Percentiles rank a stretch among this genome's conserved stretches.
Evolutionary conservation across 2,113 vertebrate genomes (phyloP).

Genomic region (Carollia perspicillata): DNA sequence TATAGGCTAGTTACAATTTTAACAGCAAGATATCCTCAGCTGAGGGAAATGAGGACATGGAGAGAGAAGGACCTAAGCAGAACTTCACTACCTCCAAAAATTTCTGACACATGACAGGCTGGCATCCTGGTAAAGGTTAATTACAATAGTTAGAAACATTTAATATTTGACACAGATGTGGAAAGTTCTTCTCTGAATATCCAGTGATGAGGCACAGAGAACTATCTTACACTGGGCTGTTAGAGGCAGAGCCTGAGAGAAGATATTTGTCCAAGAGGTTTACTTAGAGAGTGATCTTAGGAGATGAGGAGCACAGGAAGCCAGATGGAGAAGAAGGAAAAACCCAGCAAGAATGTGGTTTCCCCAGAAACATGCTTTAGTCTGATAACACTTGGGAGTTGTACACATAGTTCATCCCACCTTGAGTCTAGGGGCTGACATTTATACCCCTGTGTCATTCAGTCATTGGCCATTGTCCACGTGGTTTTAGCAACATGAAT

Average conservation of each 20-base stretch:
- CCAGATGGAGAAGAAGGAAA: neutral
- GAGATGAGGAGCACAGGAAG: neutral
- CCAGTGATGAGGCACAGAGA: neutral
- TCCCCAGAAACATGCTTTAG: neutral
- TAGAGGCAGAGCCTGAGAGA: neutral
- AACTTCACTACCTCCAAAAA: neutral
- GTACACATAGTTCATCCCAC: neutral
- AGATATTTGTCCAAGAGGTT: no score
- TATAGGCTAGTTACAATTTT: neutral
- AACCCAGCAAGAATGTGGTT: neutral
- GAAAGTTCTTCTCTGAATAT: neutral
- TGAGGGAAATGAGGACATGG: neutral
- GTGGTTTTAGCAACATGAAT: neutral
- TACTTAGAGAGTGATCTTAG: neutral
- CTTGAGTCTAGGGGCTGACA: neutral
- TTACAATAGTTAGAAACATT: neutral
- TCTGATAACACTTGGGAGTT: neutral
- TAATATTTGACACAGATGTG: neutral
- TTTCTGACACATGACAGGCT: neutral
- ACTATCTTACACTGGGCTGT: neutral
- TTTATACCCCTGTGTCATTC: neutral
- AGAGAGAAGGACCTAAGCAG: neutral
- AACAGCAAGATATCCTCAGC: neutral
- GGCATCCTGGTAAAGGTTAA: neutral
- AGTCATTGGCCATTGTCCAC: neutral